These are phyloP conservation scores for Heliconius melpomene DNA, from an alignment of 1,140 invertebrate species.

Conservation along the genomic window DNA sequence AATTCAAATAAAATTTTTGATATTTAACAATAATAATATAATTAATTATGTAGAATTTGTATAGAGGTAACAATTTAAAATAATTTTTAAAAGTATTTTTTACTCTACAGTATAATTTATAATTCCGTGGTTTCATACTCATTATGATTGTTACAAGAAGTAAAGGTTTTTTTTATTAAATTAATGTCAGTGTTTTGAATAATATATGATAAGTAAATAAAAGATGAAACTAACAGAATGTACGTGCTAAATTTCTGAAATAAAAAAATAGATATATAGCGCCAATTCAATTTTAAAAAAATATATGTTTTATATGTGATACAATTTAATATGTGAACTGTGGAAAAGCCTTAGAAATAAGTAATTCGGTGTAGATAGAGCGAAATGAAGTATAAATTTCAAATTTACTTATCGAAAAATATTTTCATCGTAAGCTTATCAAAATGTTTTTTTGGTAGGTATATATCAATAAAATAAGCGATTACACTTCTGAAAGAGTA, in stretches of 20 bases:
- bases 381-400: slow-evolving; percentile 14
- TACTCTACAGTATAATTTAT: not conserved
- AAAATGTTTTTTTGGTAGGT: slow-evolving; percentile 45
- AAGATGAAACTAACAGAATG: too few relatives aligned
- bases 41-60: slow-evolving; percentile 5
- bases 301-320: not conserved
- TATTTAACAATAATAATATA: slow-evolving; percentile 1
- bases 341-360: slow-evolving; percentile 24
- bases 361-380: slow-evolving; percentile 31
- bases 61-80: not conserved
- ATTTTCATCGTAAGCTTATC: slow-evolving; percentile 51
- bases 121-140: not conserved
- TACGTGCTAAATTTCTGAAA: too few relatives aligned
- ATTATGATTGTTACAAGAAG: too few relatives aligned
- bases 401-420: slow-evolving; percentile 40
- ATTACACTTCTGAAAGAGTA: slow-evolving; percentile 18
- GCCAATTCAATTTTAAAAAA: too few relatives aligned
- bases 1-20: not conserved
- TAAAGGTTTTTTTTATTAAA: too few relatives aligned
- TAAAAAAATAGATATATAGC: too few relatives aligned
- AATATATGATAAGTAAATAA: too few relatives aligned
- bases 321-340: not conserved
- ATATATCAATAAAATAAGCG: slow-evolving; percentile 23
- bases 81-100: slow-evolving; percentile 1
- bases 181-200: too few relatives aligned